phyloP scores from a whole-genome alignment of 2,113 vertebrate species.

The Axis porcinus region DNA sequence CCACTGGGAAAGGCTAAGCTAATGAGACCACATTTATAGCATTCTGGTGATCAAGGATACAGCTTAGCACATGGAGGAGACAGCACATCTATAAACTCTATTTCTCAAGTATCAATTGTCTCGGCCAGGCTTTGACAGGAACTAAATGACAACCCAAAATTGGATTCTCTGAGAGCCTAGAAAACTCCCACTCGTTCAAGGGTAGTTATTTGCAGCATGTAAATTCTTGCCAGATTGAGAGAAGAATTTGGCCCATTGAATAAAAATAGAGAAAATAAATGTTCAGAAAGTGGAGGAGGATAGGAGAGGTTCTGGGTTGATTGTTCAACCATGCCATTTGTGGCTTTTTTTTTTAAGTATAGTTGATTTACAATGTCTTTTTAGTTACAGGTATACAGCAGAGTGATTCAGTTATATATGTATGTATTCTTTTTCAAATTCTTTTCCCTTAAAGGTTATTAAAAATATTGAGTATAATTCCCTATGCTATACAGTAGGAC shows the following conservation, averaged over 20 bases:
- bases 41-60: neutral
- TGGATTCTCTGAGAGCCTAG: constrained; percentile 40
- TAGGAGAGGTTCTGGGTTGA: neutral
- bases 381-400: neutral
- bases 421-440: neutral
- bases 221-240: constrained; percentile 43
- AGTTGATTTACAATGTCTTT: neutral
- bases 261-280: constrained; percentile 41
- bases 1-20: neutral
- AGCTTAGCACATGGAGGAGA: neutral
- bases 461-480: neutral
- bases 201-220: constrained; percentile 38
- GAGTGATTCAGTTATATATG: neutral
- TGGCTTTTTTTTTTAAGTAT: neutral
- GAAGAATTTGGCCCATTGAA: constrained; percentile 40
- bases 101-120: constrained; percentile 51
- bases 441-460: neutral
- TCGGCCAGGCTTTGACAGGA: constrained; percentile 40
- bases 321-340: neutral
- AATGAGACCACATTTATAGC: constrained; percentile 6
- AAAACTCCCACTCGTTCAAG: constrained; percentile 61
- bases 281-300: neutral
- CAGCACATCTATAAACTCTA: neutral
- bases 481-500: neutral
- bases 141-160: constrained; percentile 47